phyloP scores from a whole-genome alignment of 1,140 invertebrate genomes.

The Solenopsis invicta region DNA sequence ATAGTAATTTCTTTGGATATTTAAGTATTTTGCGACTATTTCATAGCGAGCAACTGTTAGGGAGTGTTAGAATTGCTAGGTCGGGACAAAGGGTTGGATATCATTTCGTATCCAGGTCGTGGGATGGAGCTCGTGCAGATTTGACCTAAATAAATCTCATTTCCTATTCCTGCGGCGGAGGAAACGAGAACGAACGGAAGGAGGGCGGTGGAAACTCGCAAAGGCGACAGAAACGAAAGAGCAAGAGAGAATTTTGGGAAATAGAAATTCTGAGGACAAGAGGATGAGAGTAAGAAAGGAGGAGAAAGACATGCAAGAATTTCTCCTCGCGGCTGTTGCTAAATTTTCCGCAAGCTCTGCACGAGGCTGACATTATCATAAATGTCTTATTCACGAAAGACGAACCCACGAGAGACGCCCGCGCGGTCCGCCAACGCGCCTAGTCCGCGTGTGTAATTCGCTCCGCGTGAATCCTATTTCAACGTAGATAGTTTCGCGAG shows the following conservation, averaged over 20 bases:
- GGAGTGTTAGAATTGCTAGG: background rate
- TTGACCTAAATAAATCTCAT: slow-evolving; percentile 71
- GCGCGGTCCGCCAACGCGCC: slow-evolving; percentile 41
- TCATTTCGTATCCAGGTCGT: background rate
- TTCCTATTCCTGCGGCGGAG: slow-evolving; percentile 54
- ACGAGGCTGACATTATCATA: slow-evolving; percentile 71
- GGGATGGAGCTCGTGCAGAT: slow-evolving; percentile 9
- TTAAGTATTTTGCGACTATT: background rate
- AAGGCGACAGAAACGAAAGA: slow-evolving; percentile 26
- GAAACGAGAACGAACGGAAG: slow-evolving; percentile 21
- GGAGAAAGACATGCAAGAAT: slow-evolving; percentile 18
- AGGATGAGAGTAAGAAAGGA: background rate
- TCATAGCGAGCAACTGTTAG: background rate
- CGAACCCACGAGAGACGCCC: slow-evolving; percentile 37
- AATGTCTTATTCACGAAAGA: slow-evolving; percentile 74
- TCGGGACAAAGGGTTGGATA: background rate
- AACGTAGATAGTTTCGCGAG: slow-evolving; percentile 21
- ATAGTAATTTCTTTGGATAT: background rate
- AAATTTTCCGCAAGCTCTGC: slow-evolving; percentile 64
- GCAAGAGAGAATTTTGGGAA: slow-evolving; percentile 29
- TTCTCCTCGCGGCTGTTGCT: slow-evolving; percentile 64
- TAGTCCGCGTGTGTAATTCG: slow-evolving; percentile 49
- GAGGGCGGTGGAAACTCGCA: slow-evolving; percentile 8
- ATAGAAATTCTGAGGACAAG: slow-evolving; percentile 40
- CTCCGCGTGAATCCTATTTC: slow-evolving; percentile 18